phyloP scores from a whole-genome alignment of 2,888 invertebrate species.

The Pheosia tremula region DNA sequence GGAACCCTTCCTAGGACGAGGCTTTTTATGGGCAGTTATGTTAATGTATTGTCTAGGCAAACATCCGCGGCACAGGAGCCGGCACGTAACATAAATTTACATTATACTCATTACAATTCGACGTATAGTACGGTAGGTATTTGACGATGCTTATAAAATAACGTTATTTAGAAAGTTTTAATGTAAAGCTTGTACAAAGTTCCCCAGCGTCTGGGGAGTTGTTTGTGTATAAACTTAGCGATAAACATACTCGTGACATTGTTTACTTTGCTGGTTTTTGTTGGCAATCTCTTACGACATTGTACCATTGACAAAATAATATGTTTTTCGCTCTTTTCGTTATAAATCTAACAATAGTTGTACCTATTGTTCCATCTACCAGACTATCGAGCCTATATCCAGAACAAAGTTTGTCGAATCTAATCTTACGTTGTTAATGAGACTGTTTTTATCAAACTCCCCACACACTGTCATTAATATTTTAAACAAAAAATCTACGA shows the following conservation, averaged over 20 bases:
- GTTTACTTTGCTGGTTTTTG: neutral
- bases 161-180: slow-evolving; percentile 2
- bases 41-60: slow-evolving; percentile 67
- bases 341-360: too few species aligned
- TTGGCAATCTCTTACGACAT: neutral
- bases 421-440: too few species aligned
- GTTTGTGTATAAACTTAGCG: slow-evolving; percentile 1
- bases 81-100: slow-evolving; percentile 29
- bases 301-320: neutral
- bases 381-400: too few species aligned
- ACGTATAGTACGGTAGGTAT: slow-evolving; percentile 14
- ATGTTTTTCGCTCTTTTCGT: too few species aligned
- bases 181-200: neutral
- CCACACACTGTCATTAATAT: too few species aligned
- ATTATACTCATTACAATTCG: slow-evolving; percentile 33
- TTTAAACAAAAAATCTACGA: too few species aligned
- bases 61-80: slow-evolving; percentile 43
- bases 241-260: neutral
- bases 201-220: neutral
- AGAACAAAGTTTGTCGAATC: too few species aligned
- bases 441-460: too few species aligned
- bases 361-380: too few species aligned
- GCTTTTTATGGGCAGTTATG: slow-evolving; percentile 57
- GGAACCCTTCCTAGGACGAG: slow-evolving; percentile 51
- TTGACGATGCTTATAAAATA: slow-evolving; percentile 9